Base-by-base conservation (phyloP, 2,797 vertebrate species). In the Okamejei kenojei region DNA sequence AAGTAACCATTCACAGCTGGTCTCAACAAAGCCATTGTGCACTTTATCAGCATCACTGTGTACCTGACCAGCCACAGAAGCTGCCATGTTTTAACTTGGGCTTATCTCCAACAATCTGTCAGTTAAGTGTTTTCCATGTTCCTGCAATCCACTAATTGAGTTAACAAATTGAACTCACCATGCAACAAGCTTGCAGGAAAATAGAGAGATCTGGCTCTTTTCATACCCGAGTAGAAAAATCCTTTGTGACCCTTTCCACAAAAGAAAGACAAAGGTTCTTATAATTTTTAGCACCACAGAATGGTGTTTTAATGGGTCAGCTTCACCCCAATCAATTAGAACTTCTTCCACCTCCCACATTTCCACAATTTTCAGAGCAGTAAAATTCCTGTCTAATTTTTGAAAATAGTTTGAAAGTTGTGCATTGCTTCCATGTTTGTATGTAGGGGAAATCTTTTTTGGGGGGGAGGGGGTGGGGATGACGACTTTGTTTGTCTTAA, bases 21-120 rank as follows among this genome's bases (percentile, higher is more conserved):
- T 38, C 88, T 45, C 88, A 91, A 73, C 38, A 91, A 74, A 91
- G 68, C 19, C 68, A 65, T 65, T 45, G 19, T 91, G 90, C 32
- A 26, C 65, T 63, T 86, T 21, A 86, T 86, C n/a, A 86, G 63
- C 82, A 65, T 32, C 17, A 65, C 82, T 45, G 17, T 38, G 35
- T 21, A 91, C 35, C 90, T 73, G 90, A 74, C 71, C 35, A 91
- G 65, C 35, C 3, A 91, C 38, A 91, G 90, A 73, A 74, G 35
- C 65, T 91, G 68, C 90, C 90, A 29, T 91, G 90, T 91, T 91
- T 91, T 91, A 23, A 74, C 73, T 91, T 74, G 68, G 90, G 68
- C 65, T 91, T 91, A 91, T 91, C 68, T 54, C 15, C 65, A 91
- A 74, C 71, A 74, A 91, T 45, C 21, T 91, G 71, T 29, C 90